Base-by-base conservation (phyloP, 2,113 vertebrate genomes). In the Periophthalmus modestus region DNA sequence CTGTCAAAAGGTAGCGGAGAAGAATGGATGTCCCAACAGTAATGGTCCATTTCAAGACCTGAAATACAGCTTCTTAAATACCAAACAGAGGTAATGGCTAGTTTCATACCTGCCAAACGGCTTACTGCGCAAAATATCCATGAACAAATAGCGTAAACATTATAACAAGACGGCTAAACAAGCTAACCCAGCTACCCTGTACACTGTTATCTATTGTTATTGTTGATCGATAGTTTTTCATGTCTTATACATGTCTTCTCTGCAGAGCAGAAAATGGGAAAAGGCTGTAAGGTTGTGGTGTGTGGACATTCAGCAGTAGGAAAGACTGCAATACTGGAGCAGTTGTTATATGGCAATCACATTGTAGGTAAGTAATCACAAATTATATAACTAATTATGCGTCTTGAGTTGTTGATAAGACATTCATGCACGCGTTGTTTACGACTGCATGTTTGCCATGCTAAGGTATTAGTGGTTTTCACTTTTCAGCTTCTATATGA, bases 221-320 rank as follows among this genome's bases (percentile, higher is more conserved):
- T 48, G 9, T 39, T 34, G 34, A 13, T 4, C 34, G 34, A n/a
- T 11, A 39, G 34, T 39, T 39, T 4, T 23, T 5, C 0, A 34
- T 9, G 2, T 66, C 1, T n/a, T 1, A 4, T 13, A 43, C 3
- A 7, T 43, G 39, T 43, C 2, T 72, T 36, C 14, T 1, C 14
- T 74, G 1, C 28, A 91, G 87, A 63, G 48, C 68, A 68, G 75
- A 67, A 65, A 14, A 99, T 98, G 97, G 96, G 97, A 0, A 99
- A 98, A 80, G 96, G 97, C 62, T 98, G 96, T 89, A 98, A 95
- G 84, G 96, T 99, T 11, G 95, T 98, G 79, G 94, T 99, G 21
- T 98, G 97, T 81, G 97, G 97, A 67, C 92, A 95, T 89, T 79
- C 95, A 21, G 95, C 95, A 2, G 96, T 98, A 58, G 96, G 96